Percentiles rank a stretch among this genome's conserved stretches.
These are phyloP conservation scores for Spheniscus mendiculus DNA, from an alignment of 2,113 vertebrate genomes.

Conservation along the genomic window DNA sequence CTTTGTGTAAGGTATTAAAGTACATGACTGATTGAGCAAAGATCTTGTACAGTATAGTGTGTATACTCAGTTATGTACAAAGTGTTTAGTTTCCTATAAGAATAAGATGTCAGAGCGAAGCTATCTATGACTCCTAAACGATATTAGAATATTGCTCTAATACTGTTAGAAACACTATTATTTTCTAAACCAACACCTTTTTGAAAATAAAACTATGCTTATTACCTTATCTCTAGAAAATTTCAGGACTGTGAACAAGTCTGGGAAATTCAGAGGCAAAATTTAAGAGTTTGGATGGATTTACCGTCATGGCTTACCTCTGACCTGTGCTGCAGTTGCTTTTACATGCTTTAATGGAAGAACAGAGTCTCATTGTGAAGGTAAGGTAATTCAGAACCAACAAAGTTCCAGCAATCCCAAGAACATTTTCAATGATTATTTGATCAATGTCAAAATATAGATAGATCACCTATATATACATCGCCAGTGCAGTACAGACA, in stretches of 20 bases:
- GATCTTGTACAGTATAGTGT: accelerated
- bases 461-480: background rate
- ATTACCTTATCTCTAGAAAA: background rate
- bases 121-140: background rate
- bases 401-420: background rate
- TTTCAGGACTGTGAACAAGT: background rate
- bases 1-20: background rate
- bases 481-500: background rate
- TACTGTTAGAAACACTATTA: background rate
- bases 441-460: background rate
- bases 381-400: background rate
- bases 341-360: background rate
- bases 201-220: background rate
- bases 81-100: background rate
- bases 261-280: background rate
- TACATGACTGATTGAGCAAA: background rate
- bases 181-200: background rate
- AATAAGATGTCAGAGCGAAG: background rate
- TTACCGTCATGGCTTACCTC: background rate
- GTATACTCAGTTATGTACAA: background rate
- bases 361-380: background rate
- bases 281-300: background rate
- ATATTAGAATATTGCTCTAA: background rate
- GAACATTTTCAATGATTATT: background rate
- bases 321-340: background rate